phyloP scores from a whole-genome alignment of 2,113 vertebrate species.

The Synodontis membranacea region DNA sequence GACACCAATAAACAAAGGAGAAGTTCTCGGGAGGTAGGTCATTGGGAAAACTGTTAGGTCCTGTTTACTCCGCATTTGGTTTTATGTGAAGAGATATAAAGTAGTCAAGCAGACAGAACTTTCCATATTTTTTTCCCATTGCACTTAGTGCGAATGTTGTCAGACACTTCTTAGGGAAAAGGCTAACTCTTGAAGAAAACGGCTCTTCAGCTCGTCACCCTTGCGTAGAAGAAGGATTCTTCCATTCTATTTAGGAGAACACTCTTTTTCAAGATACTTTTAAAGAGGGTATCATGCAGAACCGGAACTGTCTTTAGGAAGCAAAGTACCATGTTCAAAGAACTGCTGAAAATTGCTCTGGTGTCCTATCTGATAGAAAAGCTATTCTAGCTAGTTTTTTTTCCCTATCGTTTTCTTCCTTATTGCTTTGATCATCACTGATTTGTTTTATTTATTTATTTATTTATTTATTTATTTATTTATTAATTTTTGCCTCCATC shows the following conservation, averaged over 20 bases:
- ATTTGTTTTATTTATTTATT: too few species aligned
- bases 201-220: neutral
- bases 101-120: too few species aligned
- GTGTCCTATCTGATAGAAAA: neutral
- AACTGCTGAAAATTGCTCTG: neutral
- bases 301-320: neutral
- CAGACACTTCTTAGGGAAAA: neutral
- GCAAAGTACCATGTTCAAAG: neutral
- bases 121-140: neutral
- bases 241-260: neutral
- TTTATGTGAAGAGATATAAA: neutral
- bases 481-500: neutral
- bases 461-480: too few species aligned
- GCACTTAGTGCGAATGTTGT: neutral
- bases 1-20: neutral
- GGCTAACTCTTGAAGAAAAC: neutral
- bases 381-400: neutral
- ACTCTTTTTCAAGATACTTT: neutral
- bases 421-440: neutral
- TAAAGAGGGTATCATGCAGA: neutral
- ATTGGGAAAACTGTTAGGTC: neutral
- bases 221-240: neutral
- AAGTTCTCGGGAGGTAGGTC: neutral
- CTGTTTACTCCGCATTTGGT: neutral
- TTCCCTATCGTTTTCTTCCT: neutral